A percentile compares a stretch with the other conserved stretches of the same genome.
Evolutionary conservation across 2,797 vertebrate species (phyloP).

Genomic region (Ispidina lecontei): DNA sequence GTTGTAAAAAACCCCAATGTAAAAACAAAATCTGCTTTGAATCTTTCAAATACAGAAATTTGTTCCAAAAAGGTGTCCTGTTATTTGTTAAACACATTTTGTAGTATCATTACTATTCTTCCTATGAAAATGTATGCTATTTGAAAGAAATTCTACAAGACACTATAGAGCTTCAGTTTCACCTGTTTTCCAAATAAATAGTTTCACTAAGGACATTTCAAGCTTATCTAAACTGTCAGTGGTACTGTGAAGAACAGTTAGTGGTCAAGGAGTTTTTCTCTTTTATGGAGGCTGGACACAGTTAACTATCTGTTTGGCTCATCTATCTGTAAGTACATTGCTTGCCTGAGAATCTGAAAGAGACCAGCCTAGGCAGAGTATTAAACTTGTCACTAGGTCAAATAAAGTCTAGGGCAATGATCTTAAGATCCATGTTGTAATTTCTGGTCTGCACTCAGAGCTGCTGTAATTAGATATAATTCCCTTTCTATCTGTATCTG

Average conservation of each 20-base stretch:
- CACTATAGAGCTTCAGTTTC: not conserved
- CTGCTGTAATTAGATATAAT: slow-evolving; percentile 36
- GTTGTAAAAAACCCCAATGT: not conserved
- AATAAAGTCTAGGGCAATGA: slow-evolving; percentile 2
- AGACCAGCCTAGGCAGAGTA: slow-evolving; percentile 1
- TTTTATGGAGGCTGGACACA: slow-evolving; percentile 30
- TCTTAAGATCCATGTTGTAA: slow-evolving; percentile 25
- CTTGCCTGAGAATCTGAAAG: not conserved
- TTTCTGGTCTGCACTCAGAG: slow-evolving; percentile 23
- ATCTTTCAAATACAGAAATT: not conserved
- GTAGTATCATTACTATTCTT: not conserved
- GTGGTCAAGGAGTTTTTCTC: not conserved
- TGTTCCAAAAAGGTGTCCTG: not conserved
- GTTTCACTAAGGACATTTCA: not conserved
- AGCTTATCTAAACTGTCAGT: not conserved
- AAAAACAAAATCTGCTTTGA: not conserved
- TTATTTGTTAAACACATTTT: not conserved
- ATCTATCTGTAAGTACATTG: not conserved
- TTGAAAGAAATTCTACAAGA: not conserved
- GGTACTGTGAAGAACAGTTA: not conserved
- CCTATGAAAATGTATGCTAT: not conserved
- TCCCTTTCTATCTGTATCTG: slow-evolving; percentile 13
- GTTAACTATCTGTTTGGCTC: slow-evolving; percentile 35
- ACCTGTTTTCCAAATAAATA: not conserved
- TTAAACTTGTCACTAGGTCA: slow-evolving; percentile 31